Evolutionary conservation across 2,797 vertebrate genomes (phyloP), one percentile per base, ranked within the genome.

Genomic region (Lacerta agilis): DNA sequence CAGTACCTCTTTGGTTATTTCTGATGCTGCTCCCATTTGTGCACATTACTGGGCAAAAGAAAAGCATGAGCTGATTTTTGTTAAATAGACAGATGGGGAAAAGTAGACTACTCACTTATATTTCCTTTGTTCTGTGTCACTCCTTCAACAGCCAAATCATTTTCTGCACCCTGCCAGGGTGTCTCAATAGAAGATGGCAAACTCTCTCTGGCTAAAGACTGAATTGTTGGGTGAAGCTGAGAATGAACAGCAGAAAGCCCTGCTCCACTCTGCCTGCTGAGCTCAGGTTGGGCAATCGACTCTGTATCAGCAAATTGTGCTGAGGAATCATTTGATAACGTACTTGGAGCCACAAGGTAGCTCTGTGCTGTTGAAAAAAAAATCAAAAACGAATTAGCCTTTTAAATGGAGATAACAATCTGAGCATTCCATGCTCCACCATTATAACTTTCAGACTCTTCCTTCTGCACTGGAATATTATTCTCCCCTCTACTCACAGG

Each of bases 211-310:
- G 23, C n/a, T n/a, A 58, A 43, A 79, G 55, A 20, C 73, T 89
- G 87, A 0, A 36, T 85, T 33, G 33, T 3, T 0, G 8, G 77
- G 1, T 33, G 15, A 36, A 49, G 87, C 4, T 82, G 88, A 6
- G 69, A 38, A 41, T 72, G 76, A 10, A 75, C 43, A 83, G 49
- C 25, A 88, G 89, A 61, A 78, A 20, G 9, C 25, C 87, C 75
- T 1, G 10, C 58, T 29, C 86, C 82, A 72, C 25, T 87, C 38
- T 85, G 85, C 43, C 87, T 87, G 7, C 43, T 43, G 36, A 86
- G 2, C 36, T 87, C 87, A 71, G 95, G 55, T 38, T 89, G 93
- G 69, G 73, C 64, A 87, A 95, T 95, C 72, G 93, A 93, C 82
- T 95, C 87, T 0, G 94, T 96, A 78, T 77, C 91, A 23, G 29